These are phyloP conservation scores for Champsocephalus gunnari DNA, from an alignment of 2,797 vertebrate genomes.

Conservation along the genomic window DNA sequence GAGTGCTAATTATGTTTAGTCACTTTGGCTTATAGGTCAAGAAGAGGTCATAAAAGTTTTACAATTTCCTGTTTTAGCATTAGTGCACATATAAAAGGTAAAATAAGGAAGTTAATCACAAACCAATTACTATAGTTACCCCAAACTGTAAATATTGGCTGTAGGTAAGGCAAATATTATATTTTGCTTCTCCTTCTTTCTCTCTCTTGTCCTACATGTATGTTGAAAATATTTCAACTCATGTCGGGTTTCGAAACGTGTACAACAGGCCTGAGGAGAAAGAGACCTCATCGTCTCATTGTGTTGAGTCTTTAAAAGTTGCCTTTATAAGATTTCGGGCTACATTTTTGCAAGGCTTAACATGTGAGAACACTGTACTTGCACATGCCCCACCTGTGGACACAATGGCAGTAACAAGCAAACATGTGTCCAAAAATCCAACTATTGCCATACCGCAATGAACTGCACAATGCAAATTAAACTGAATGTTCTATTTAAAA, in stretches of 20 bases:
- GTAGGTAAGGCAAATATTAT: slow-evolving; percentile 20
- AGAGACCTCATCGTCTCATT: not conserved
- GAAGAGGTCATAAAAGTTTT: slow-evolving; percentile 18
- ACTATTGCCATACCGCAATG: not conserved
- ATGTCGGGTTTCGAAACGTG: slow-evolving; percentile 27
- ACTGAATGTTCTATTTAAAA: not conserved
- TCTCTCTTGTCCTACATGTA: slow-evolving; percentile 13
- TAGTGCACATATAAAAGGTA: not conserved
- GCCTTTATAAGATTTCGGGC: not conserved
- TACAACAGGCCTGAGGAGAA: slow-evolving; percentile 12
- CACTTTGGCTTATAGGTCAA: not conserved
- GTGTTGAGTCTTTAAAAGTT: not conserved
- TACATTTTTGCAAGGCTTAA: not conserved
- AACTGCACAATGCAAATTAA: not conserved
- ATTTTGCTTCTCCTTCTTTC: not conserved
- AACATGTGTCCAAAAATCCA: not conserved
- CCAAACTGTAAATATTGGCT: slow-evolving; percentile 60
- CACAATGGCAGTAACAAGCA: not conserved
- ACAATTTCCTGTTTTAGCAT: slow-evolving; percentile 48
- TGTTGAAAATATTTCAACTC: slow-evolving; percentile 21
- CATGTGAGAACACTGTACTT: not conserved
- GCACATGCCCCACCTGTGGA: not conserved
- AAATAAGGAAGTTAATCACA: slow-evolving; percentile 42
- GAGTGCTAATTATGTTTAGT: not conserved
- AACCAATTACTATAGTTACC: slow-evolving; percentile 38